These are phyloP conservation scores for Philereme transversata DNA, from an alignment of 2,888 invertebrate species.

Conservation along the genomic window DNA sequence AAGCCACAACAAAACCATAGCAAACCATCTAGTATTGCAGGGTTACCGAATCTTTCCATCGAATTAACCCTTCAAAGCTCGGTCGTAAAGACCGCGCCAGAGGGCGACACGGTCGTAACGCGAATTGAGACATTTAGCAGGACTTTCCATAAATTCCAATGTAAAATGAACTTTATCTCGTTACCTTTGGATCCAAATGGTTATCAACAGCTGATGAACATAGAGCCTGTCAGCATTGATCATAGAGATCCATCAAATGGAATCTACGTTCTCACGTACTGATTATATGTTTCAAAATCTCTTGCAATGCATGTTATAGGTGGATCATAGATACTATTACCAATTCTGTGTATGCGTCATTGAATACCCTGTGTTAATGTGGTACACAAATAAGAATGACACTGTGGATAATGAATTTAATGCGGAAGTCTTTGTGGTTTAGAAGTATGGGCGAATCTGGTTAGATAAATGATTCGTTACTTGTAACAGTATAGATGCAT, in stretches of 20 bases:
- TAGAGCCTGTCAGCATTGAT: slow-evolving; percentile 1
- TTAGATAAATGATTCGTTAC: slow-evolving; percentile 15
- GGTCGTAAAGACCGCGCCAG: slow-evolving; percentile 57
- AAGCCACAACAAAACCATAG: slow-evolving; percentile 45
- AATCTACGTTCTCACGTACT: background rate
- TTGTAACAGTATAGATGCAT: no score
- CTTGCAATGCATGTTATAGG: background rate
- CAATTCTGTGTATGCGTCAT: slow-evolving; percentile 53
- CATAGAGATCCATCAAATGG: no score
- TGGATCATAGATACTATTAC: background rate
- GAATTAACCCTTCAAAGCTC: slow-evolving; percentile 75
- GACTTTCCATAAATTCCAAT: slow-evolving; percentile 10
- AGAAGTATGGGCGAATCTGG: slow-evolving; percentile 21
- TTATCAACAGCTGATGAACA: background rate
- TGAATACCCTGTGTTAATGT: slow-evolving; percentile 61
- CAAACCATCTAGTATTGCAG: slow-evolving; percentile 55
- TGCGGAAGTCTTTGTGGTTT: slow-evolving; percentile 33
- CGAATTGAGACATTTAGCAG: slow-evolving; percentile 63
- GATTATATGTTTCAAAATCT: background rate
- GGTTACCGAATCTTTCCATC: slow-evolving; percentile 69
- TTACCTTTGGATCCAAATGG: slow-evolving; percentile 6
- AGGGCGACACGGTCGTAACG: slow-evolving; percentile 65
- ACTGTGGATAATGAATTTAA: slow-evolving; percentile 49
- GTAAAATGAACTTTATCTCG: slow-evolving; percentile 10
- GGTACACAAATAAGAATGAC: slow-evolving; percentile 45